Evolutionary conservation across 2,888 invertebrate genomes (phyloP), one percentile per base, ranked within the genome.

Genomic region (Rhagonycha lutea): DNA sequence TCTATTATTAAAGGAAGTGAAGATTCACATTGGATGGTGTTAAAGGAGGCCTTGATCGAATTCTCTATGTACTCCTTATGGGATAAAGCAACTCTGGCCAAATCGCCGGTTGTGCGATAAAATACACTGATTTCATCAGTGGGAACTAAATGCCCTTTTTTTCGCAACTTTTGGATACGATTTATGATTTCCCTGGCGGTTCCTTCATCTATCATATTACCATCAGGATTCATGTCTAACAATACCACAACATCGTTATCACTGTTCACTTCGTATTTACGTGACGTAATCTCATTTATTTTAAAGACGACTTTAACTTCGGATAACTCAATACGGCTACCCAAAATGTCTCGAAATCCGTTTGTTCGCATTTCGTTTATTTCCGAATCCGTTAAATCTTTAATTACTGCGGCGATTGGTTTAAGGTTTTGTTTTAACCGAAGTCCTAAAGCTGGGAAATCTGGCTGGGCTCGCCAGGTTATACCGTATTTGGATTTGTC

Each of bases 401-500:
- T 96, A 77, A 99, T 93, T 10, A 92, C 94, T 79, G 93, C 91
- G 74, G 93, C 94, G 0, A 99, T 94, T 24, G 92, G 91, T 88
- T 98, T 98, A 82, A 98, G 96, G 82, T 96, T 95, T 3, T 94
- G 93, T 88, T 98, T 98, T 61, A 98, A 89, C 76, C 97, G 92
- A 11, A 94, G 92, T 0, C 99, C 99, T 11, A 98, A 91, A 28
- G 93, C 89, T 88, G 96, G 98, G 87, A 97, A 96, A 88, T 99
- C 98, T 0, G 98, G 98, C 85, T 99, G 98, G 0, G 98, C 99
- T 83, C 94, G 91, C 69, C 99, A 87, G 4, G 93, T 92, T 26
- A 99, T 95, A 2, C 97, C 98, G 88, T 97, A 99, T 83, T 94
- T 95, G 80, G 94, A 91, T 87, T 98, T 98, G 83, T 99, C 96